Conservation (phyloP, 2,797 vertebrate species). For the Leptodactylus fallax region DNA sequence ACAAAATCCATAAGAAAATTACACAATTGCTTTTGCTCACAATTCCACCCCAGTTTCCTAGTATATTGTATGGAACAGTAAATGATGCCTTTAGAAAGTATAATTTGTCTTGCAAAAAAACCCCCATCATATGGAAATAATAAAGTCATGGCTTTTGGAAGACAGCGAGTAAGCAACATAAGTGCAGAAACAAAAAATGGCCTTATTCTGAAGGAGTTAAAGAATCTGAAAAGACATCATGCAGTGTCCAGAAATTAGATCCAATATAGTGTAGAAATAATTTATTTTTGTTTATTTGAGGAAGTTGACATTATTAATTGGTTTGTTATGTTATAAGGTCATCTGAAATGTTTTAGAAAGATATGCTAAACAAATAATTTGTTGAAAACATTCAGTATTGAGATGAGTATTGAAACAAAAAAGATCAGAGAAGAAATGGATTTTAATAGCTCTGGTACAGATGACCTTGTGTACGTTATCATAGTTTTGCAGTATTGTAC, state of each 20-base stretch:
- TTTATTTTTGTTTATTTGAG: neutral
- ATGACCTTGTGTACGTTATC: constrained; percentile 11
- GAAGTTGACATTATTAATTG: neutral
- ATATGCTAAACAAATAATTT: neutral
- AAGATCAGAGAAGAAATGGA: neutral
- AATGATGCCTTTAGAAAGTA: too few relatives aligned
- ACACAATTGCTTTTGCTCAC: too few relatives aligned
- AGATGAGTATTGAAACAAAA: constrained; percentile 7
- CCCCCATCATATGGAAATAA: too few relatives aligned
- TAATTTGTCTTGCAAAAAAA: too few relatives aligned
- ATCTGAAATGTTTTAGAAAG: neutral
- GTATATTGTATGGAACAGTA: too few relatives aligned
- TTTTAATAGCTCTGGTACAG: constrained; percentile 1
- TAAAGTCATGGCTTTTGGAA: too few relatives aligned
- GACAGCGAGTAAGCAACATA: too few relatives aligned
- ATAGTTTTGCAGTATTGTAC: constrained; percentile 18
- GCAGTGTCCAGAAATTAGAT: neutral
- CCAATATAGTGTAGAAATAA: neutral
- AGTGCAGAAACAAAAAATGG: too few relatives aligned
- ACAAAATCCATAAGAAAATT: too few relatives aligned
- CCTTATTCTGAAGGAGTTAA: too few relatives aligned
- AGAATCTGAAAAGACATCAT: neutral
- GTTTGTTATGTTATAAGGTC: neutral
- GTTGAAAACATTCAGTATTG: neutral
- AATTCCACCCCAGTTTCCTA: too few relatives aligned